These are phyloP conservation scores for roundworm (Caenorhabditis elegans) DNA, from an alignment of 1,140 invertebrate genomes.

Conservation along the genomic window WBcel235 BX284603.4:10201001-10201500, in stretches of 20 bases:
- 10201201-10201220: too few relatives aligned
- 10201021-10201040: constrained; percentile 39
- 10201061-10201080: neutral
- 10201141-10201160: too few relatives aligned
- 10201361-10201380: too few relatives aligned
- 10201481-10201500: neutral
- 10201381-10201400: too few relatives aligned
- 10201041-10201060: neutral
- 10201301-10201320: neutral
- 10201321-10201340: neutral
- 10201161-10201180: too few relatives aligned
- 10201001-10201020: constrained; percentile 45
- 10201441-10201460: neutral
- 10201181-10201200: too few relatives aligned
- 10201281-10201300: neutral
- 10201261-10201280: neutral
- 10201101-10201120: too few relatives aligned
- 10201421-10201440: too few relatives aligned
- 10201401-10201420: too few relatives aligned
- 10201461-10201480: neutral
- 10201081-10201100: neutral
- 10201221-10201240: neutral
- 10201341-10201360: too few relatives aligned
- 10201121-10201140: too few relatives aligned
- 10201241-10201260: neutral